Conservation (phyloP, 1,140 invertebrate species). For the Caerostris darwini region DNA sequence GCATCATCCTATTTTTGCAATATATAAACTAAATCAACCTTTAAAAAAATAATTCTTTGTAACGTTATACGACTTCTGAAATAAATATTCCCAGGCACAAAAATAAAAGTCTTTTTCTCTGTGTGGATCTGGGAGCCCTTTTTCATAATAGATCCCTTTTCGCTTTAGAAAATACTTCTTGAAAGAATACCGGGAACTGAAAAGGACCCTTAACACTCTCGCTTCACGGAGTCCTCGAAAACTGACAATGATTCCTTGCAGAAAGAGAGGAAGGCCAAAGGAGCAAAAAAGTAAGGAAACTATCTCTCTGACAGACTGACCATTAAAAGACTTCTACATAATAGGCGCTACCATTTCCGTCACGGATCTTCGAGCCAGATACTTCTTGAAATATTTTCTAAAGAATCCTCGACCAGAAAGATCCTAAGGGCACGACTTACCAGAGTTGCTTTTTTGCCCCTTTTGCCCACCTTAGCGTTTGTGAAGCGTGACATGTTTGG, state of each 20-base stretch:
- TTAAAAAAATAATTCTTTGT: not conserved
- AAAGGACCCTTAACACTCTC: constrained; percentile 67
- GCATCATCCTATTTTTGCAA: not conserved
- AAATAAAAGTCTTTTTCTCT: not conserved
- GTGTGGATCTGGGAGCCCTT: not conserved
- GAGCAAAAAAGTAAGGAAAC: not conserved
- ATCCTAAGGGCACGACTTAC: not conserved
- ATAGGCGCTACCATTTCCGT: constrained; percentile 55
- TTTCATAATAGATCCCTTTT: constrained; percentile 43
- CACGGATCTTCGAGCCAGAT: not conserved
- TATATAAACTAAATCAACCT: not conserved
- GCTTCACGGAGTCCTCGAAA: constrained; percentile 21
- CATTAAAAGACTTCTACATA: constrained; percentile 64
- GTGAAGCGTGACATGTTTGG: not conserved
- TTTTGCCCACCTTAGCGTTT: constrained; percentile 8
- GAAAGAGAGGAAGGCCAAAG: not conserved
- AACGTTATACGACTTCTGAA: not conserved
- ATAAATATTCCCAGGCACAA: not conserved
- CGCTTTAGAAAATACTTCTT: constrained; percentile 34
- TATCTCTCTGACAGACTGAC: constrained; percentile 60
- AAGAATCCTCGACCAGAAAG: constrained; percentile 10
- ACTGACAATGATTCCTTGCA: constrained; percentile 59
- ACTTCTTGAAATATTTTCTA: constrained; percentile 40
- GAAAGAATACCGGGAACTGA: constrained; percentile 30
- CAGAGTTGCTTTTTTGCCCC: not conserved